Evolutionary conservation across 1,140 invertebrate species (phyloP), one percentile per base, ranked within the genome.

Genomic region (Ditylenchus dipsaci): DNA sequence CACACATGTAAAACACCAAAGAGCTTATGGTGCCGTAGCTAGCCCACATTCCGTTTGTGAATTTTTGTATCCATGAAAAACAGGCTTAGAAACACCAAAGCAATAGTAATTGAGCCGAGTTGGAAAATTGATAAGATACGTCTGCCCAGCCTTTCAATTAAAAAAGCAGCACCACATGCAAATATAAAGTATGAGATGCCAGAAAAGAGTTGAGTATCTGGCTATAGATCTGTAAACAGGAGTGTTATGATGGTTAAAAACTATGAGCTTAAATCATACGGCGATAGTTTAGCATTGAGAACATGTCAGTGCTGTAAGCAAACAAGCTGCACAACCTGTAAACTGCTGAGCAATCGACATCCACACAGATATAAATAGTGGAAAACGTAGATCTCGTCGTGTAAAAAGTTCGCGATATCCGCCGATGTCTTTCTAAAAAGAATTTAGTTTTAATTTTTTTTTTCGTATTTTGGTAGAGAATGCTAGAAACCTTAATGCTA

Each of bases 331-430:
- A 49, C 79, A 81, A 21, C 78, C 78, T 38, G 78, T 80, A 53
- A 80, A 80, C 62, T 80, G 78, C 59, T 80, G 78, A 11, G 78
- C 79, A 30, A 80, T 67, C 79, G 81, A 81, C 3, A 79, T 78
- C 19, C 77, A 42, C 15, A 79, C 66, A n/a, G 74, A 74, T 5
- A 77, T 76, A 11, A 63, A 53, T 21, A 80, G 53, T 29, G 78
- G 73, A n/a, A 76, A 70, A 57, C 78, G 57, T 5, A 81, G 63
- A n/a, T 69, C 65, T 57, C 33, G 58, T 8, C 67, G 61, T 27
- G 63, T 72, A 62, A 81, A 79, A 9, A 81, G 56, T 45, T 74
- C 73, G 9, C 30, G 15, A 60, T 53, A 53, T 26, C 49, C 49
- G 15, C 49, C 49, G 15, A 1, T 7, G 15, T 15, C 49, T 53